Percentiles rank a stretch among this genome's conserved stretches.
These are phyloP conservation scores for Pterostichus madidus DNA, from an alignment of 2,888 invertebrate genomes.

Conservation along the genomic window DNA sequence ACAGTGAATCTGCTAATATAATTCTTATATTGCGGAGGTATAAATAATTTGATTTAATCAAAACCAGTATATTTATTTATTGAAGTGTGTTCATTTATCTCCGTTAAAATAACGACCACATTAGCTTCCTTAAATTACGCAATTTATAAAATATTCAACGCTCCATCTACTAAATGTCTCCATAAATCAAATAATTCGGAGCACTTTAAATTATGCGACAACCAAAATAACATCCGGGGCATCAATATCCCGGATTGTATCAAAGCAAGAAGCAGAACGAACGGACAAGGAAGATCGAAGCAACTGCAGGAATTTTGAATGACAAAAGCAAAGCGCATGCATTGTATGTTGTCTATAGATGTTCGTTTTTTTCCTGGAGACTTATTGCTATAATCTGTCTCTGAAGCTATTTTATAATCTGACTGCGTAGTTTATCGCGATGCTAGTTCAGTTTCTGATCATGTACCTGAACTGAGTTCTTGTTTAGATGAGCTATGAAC, in stretches of 20 bases:
- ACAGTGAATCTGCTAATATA: no score
- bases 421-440: neutral
- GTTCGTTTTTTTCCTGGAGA: conserved; percentile 32
- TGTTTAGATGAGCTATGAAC: conserved; percentile 31
- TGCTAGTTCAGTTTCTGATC: conserved; percentile 30
- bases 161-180: conserved; percentile 11
- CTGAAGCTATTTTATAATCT: conserved; percentile 23
- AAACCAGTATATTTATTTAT: neutral
- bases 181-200: conserved; percentile 22
- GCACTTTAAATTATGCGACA: conserved; percentile 28
- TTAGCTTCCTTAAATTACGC: neutral
- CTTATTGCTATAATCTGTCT: conserved; percentile 29
- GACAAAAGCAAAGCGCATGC: conserved; percentile 27
- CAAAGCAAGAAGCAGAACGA: conserved; percentile 1
- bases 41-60: no score
- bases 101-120: neutral
- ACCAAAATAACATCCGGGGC: conserved; percentile 14
- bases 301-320: conserved; percentile 30
- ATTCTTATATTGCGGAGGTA: no score
- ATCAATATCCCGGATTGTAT: conserved; percentile 47
- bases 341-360: conserved; percentile 17
- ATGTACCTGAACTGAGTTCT: conserved; percentile 24
- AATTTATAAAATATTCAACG: conserved; percentile 32
- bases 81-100: neutral
- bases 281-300: neutral